Evolutionary conservation across 2,888 invertebrate genomes (phyloP).

Genomic region (Neria commutata): DNA sequence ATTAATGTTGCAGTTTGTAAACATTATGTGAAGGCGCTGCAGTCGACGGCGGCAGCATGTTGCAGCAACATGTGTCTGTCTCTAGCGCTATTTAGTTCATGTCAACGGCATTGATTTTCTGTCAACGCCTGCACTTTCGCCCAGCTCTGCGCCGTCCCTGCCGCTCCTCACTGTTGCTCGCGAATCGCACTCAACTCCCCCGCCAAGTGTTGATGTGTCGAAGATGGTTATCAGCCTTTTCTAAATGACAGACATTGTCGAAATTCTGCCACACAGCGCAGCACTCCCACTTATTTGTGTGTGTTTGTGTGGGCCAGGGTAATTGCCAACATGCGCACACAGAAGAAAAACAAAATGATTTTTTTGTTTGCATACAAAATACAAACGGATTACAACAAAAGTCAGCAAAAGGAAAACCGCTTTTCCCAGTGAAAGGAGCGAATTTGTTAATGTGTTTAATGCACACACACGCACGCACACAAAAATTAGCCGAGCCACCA

Average conservation of each 20-base stretch:
- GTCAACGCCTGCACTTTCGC: conserved; percentile 12
- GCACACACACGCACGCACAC: not conserved
- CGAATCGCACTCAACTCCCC: conserved; percentile 43
- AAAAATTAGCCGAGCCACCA: not conserved
- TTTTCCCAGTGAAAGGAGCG: conserved; percentile 48
- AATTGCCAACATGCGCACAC: conserved; percentile 3
- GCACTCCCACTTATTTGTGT: not conserved
- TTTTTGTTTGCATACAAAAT: not conserved
- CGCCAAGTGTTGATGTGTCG: conserved; percentile 48
- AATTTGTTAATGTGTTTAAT: conserved; percentile 49
- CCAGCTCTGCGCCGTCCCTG: no score
- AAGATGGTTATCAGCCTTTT: not conserved
- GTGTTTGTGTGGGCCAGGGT: not conserved
- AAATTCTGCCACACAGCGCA: not conserved
- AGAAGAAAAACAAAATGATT: not conserved
- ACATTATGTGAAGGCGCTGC: not conserved
- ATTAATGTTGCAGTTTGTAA: not conserved
- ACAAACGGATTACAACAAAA: not conserved
- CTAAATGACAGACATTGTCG: conserved; percentile 2
- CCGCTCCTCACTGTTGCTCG: not conserved
- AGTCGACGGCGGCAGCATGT: not conserved
- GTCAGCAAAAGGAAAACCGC: no score
- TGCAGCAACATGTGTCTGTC: not conserved
- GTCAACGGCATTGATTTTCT: conserved; percentile 20
- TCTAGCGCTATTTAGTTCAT: not conserved